Percentiles rank a stretch among this genome's conserved stretches.
phyloP scores from a whole-genome alignment of 2,888 invertebrate species.

The Perithous albicinctus region DNA sequence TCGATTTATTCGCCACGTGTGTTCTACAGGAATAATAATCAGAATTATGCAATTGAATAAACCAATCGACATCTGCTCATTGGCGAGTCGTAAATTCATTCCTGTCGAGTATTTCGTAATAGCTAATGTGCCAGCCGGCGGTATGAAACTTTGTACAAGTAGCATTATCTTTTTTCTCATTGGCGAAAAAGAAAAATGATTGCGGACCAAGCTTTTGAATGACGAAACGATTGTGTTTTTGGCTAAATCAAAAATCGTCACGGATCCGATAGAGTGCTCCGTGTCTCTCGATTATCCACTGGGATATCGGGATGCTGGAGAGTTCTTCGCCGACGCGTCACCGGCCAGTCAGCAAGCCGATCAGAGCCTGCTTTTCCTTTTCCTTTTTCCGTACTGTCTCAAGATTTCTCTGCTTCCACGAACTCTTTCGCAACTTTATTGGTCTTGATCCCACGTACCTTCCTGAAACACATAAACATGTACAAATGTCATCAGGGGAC shows the following conservation, averaged over 20 bases:
- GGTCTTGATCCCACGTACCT: slow-evolving; percentile 99
- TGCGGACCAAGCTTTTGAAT: too few relatives aligned
- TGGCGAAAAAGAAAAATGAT: neutral
- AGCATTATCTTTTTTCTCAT: neutral
- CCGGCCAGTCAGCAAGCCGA: slow-evolving; percentile 89
- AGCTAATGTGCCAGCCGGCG: neutral
- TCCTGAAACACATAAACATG: slow-evolving; percentile 87
- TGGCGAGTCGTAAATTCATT: neutral
- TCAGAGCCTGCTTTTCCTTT: slow-evolving; percentile 95
- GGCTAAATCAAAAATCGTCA: neutral
- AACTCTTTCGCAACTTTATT: slow-evolving; percentile 98
- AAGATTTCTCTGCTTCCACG: slow-evolving; percentile 97
- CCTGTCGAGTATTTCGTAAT: neutral
- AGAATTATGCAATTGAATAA: slow-evolving; percentile 4
- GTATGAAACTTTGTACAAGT: slow-evolving; percentile 50
- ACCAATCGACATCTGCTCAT: slow-evolving; percentile 4
- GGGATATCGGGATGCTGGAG: neutral
- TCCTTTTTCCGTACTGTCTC: slow-evolving; percentile 98
- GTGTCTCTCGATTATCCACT: neutral
- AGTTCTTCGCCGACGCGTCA: slow-evolving; percentile 68
- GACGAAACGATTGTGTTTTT: neutral
- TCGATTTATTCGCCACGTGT: slow-evolving; percentile 2
- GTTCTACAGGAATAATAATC: slow-evolving; percentile 1
- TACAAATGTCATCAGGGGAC: slow-evolving; percentile 31
- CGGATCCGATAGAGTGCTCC: neutral